phyloP scores from a whole-genome alignment of 2,797 vertebrate genomes.

The Pseudocheirus occidentalis region DNA sequence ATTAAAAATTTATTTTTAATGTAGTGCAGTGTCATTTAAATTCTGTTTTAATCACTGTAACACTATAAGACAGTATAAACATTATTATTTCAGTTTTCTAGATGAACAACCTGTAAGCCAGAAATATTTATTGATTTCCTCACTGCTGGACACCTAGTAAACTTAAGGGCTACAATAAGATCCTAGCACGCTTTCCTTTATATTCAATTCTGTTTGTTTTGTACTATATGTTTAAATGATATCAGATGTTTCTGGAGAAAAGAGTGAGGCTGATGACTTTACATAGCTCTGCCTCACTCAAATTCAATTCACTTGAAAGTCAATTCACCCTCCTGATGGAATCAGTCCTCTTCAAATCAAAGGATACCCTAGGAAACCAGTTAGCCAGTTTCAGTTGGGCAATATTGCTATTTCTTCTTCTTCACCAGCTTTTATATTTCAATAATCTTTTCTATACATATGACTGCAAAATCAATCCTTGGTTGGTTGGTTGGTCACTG shows the following conservation, averaged over 20 bases:
- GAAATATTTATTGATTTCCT: neutral
- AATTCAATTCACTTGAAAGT: neutral
- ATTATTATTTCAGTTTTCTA: neutral
- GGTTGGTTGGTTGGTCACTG: no score
- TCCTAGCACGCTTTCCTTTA: neutral
- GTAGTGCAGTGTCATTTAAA: neutral
- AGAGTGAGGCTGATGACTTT: neutral
- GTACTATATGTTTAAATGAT: neutral
- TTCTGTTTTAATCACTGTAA: neutral
- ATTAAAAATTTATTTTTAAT: neutral
- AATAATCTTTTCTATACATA: no score
- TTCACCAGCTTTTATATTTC: no score
- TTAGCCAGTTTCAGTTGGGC: no score
- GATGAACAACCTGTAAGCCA: neutral
- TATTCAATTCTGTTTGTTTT: neutral
- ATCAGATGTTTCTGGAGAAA: neutral
- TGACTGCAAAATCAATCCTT: no score
- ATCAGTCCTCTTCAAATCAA: neutral
- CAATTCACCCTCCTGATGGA: no score
- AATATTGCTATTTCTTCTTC: no score
- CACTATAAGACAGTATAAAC: neutral
- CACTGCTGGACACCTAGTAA: neutral
- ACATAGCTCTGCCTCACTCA: neutral
- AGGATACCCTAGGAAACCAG: no score
- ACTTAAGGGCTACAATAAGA: neutral